Percentiles rank a stretch among this genome's conserved stretches.
phyloP scores from a whole-genome alignment of 2,797 vertebrate species.

The Oreochromis mossambicus region DNA sequence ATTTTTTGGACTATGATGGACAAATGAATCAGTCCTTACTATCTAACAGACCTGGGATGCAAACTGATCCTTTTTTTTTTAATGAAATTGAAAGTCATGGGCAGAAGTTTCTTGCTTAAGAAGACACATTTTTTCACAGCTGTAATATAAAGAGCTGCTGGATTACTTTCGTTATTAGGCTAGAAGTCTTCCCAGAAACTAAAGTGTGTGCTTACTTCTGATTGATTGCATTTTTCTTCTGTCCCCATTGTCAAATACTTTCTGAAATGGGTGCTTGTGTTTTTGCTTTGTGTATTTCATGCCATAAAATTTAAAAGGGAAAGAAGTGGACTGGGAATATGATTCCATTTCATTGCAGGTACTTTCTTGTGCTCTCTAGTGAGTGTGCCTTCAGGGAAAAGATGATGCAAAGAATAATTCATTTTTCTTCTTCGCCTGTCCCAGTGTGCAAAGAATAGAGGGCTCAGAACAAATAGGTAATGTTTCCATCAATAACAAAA shows the following conservation, averaged over 20 bases:
- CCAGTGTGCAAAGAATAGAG: not conserved
- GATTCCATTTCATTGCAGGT: not conserved
- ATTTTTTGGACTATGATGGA: not conserved
- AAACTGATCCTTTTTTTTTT: not conserved
- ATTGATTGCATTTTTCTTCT: not conserved
- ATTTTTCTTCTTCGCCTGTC: not conserved
- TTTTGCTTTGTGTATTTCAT: not conserved
- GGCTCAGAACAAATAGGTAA: not conserved
- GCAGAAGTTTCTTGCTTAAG: not conserved
- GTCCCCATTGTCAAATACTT: not conserved
- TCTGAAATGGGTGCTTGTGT: not conserved
- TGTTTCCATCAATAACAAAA: not conserved
- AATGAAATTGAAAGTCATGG: not conserved
- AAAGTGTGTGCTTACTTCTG: not conserved
- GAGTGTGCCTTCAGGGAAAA: constrained; percentile 22
- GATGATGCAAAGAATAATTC: constrained; percentile 5
- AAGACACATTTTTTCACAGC: not conserved
- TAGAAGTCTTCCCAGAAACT: not conserved
- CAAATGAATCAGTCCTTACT: not conserved
- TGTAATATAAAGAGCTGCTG: not conserved
- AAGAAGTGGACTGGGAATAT: not conserved
- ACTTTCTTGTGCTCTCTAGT: not conserved
- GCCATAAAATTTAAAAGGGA: not conserved
- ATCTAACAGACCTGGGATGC: not conserved
- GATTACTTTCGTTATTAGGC: not conserved